Evolutionary conservation across 2,113 vertebrate species (phyloP).

Genomic region (Puntigrus tetrazona): DNA sequence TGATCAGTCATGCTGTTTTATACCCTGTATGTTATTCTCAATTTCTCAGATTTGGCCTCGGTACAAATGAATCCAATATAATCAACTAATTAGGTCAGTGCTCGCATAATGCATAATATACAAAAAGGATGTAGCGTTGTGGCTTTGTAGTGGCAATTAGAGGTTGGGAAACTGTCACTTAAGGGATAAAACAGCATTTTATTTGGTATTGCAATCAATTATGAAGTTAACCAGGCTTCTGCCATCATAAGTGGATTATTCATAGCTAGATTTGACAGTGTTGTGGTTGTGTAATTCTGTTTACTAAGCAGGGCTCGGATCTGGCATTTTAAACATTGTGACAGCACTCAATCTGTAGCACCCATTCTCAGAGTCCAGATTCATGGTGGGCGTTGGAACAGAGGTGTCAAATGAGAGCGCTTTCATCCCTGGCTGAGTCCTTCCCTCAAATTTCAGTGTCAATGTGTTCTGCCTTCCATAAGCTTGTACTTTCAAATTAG

Average conservation of each 20-base stretch:
- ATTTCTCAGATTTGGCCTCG: constrained; percentile 15
- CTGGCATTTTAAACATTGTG: constrained; percentile 56
- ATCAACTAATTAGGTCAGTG: constrained; percentile 38
- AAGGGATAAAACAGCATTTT: constrained; percentile 22
- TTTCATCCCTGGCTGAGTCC: constrained; percentile 52
- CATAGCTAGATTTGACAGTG: constrained; percentile 30
- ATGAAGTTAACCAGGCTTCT: constrained; percentile 27
- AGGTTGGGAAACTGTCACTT: neutral
- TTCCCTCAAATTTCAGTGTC: constrained; percentile 46
- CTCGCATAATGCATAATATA: constrained; percentile 32
- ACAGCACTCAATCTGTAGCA: constrained; percentile 58
- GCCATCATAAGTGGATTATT: constrained; percentile 45
- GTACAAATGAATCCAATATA: constrained; percentile 38
- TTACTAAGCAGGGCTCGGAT: constrained; percentile 51
- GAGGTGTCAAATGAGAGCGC: constrained; percentile 51
- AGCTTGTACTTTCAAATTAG: constrained; percentile 31
- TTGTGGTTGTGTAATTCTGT: constrained; percentile 49
- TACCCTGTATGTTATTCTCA: constrained; percentile 20
- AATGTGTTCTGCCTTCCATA: constrained; percentile 38
- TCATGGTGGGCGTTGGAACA: constrained; percentile 55
- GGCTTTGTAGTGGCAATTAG: constrained; percentile 33
- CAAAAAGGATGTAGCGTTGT: constrained; percentile 4
- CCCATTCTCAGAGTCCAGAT: constrained; percentile 53
- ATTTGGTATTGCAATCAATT: constrained; percentile 11
- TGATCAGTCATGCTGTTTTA: constrained; percentile 54